A percentile compares a stretch with the other conserved stretches of the same genome.
phyloP scores from a whole-genome alignment of 2,888 invertebrate species.

The Xestia c-nigrum region DNA sequence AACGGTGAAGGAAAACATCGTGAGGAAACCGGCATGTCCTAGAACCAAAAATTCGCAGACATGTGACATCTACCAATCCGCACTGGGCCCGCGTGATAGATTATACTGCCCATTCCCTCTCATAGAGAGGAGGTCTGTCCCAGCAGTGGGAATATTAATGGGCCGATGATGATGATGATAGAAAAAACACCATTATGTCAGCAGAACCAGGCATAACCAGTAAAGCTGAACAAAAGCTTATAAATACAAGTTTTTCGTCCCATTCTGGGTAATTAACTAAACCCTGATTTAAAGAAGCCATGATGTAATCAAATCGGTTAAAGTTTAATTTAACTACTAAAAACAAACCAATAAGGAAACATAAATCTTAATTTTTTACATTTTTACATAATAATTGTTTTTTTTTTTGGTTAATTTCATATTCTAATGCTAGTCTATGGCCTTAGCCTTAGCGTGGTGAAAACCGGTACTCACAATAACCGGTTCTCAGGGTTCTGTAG shows the following conservation, averaged over 20 bases:
- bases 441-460: constrained; percentile 41
- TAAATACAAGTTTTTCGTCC: not conserved
- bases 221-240: not conserved
- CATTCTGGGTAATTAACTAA: not conserved
- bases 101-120: no score
- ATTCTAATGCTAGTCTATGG: not conserved
- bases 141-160: no score
- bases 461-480: constrained; percentile 15
- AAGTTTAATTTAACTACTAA: constrained; percentile 30
- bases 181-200: not conserved
- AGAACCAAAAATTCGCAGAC: no score
- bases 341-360: constrained; percentile 48
- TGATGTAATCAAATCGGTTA: constrained; percentile 18
- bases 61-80: no score
- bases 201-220: not conserved
- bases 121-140: no score
- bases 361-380: constrained; percentile 26
- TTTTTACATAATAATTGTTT: constrained; percentile 34
- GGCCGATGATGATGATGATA: no score
- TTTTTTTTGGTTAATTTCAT: constrained; percentile 10
- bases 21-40: no score
- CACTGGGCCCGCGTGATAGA: no score
- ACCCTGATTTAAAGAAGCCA: not conserved
- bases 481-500: constrained; percentile 42
- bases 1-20: no score